These are phyloP conservation scores for Eledona agricola DNA, from an alignment of 2,888 invertebrate genomes.

Conservation along the genomic window DNA sequence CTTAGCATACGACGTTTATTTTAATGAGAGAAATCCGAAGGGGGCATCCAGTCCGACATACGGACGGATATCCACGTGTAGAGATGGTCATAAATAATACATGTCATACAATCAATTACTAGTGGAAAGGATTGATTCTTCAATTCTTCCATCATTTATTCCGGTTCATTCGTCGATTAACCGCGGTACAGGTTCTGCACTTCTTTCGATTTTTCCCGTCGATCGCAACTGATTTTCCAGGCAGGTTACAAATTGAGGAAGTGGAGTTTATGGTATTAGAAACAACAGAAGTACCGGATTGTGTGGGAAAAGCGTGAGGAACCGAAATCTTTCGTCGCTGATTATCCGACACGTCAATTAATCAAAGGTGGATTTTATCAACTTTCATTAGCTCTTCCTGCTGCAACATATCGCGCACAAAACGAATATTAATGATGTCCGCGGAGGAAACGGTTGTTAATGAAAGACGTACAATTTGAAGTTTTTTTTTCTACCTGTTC, in stretches of 20 bases:
- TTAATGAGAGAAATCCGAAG: conserved; percentile 41
- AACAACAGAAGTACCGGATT: conserved; percentile 12
- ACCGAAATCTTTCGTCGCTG: conserved; percentile 4
- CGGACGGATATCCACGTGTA: conserved; percentile 8
- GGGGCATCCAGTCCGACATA: conserved; percentile 12
- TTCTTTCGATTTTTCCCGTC: too few species aligned
- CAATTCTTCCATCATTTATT: too few species aligned
- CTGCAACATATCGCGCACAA: conserved; percentile 8
- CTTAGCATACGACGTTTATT: conserved; percentile 40
- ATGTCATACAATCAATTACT: too few species aligned
- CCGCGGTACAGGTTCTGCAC: too few species aligned
- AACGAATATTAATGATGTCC: conserved; percentile 23
- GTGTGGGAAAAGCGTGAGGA: background rate
- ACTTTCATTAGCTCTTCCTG: conserved; percentile 25
- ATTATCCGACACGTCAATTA: conserved; percentile 6
- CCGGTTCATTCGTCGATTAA: too few species aligned
- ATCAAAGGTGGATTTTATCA: conserved; percentile 13
- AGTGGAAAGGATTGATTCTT: too few species aligned
- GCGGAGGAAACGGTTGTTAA: conserved; percentile 28
- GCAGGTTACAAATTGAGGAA: conserved; percentile 26
- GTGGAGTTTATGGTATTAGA: conserved; percentile 22
- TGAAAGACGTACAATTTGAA: conserved; percentile 22
- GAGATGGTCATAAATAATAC: conserved; percentile 1
- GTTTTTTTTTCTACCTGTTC: conserved; percentile 23
- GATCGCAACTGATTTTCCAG: too few species aligned